Evolutionary conservation across 2,113 vertebrate genomes (phyloP).

Genomic region (Pitta sordida): DNA sequence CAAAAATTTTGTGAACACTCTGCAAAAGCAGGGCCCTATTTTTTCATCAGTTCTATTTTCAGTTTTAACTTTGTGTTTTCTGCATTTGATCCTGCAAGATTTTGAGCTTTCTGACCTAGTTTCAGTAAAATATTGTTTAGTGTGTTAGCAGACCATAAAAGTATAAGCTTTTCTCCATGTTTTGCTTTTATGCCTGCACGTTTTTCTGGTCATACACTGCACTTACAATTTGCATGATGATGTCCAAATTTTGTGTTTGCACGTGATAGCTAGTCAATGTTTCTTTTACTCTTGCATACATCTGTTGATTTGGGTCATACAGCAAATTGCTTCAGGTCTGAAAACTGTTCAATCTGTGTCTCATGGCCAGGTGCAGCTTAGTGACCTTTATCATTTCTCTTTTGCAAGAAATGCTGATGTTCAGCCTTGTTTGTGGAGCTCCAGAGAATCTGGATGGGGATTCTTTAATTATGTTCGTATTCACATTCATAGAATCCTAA

Average conservation of each 20-base stretch:
- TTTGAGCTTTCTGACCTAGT: background rate
- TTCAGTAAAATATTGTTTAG: background rate
- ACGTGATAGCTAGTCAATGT: background rate
- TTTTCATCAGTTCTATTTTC: background rate
- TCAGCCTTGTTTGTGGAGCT: background rate
- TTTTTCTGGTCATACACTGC: background rate
- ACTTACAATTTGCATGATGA: background rate
- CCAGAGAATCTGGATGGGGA: background rate
- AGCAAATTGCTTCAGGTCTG: background rate
- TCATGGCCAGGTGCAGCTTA: background rate
- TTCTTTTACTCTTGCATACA: background rate
- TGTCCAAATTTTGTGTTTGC: background rate
- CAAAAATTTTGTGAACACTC: background rate
- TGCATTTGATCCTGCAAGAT: background rate
- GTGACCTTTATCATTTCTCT: background rate
- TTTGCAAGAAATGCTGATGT: background rate
- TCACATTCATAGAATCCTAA: background rate
- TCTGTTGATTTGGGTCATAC: background rate
- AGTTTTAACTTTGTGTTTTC: background rate
- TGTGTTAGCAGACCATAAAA: background rate
- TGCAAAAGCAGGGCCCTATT: background rate
- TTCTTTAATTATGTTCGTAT: background rate
- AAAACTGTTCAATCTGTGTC: background rate
- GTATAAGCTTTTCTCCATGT: background rate
- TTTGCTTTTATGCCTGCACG: background rate